Percentiles rank a stretch among this genome's conserved stretches.
phyloP scores from a whole-genome alignment of 64 coral and sea anemone species.

The Montipora sp. region DNA sequence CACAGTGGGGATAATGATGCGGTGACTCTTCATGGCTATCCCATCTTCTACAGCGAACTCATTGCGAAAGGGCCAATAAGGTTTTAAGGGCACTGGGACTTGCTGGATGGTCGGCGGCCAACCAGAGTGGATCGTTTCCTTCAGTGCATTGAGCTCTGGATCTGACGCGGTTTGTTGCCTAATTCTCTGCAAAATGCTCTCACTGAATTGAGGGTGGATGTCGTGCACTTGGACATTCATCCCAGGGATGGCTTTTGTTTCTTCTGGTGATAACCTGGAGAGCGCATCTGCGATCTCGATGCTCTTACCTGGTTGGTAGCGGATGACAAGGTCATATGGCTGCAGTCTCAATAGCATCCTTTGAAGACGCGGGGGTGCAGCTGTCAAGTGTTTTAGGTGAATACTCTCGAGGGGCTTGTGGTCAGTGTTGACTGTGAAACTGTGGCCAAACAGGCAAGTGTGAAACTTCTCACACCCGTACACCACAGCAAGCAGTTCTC shows the following conservation, averaged over 20 bases:
- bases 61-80: constrained; percentile 60
- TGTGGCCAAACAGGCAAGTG: constrained; percentile 52
- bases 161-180: constrained; percentile 37
- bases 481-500: constrained; percentile 36
- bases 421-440: neutral
- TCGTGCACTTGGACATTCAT: constrained; percentile 44
- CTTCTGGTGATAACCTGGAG: constrained; percentile 35
- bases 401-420: neutral
- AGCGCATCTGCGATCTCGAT: too few species aligned
- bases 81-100: neutral
- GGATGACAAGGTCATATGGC: neutral
- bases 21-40: neutral
- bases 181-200: constrained; percentile 37
- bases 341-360: constrained; percentile 43
- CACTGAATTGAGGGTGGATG: constrained; percentile 52
- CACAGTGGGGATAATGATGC: constrained; percentile 14
- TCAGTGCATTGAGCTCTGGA: too few species aligned
- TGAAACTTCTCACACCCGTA: constrained; percentile 61
- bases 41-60: constrained; percentile 58
- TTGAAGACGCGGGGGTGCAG: constrained; percentile 40
- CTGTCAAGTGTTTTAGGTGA: constrained; percentile 9
- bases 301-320: neutral
- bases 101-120: neutral
- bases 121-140: constrained; percentile 24
- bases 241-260: constrained; percentile 28